A percentile compares a stretch with the other conserved stretches of the same genome.
Evolutionary conservation across 2,113 vertebrate species (phyloP).

Genomic region (Arenaria interpres): DNA sequence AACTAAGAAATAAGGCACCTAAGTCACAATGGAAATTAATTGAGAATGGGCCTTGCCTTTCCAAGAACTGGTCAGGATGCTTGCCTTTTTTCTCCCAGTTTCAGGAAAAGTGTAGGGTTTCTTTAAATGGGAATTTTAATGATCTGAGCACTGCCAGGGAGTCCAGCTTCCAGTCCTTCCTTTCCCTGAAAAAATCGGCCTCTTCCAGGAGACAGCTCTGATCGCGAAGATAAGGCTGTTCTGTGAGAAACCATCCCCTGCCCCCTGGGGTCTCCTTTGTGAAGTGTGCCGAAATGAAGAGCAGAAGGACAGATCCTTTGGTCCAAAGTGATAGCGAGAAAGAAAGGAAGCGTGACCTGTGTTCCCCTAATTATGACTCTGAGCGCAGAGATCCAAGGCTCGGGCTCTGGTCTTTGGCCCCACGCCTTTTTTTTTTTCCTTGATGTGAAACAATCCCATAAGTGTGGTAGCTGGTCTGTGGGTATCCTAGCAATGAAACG

Average conservation of each 20-base stretch:
- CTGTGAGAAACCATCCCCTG: conserved; percentile 17
- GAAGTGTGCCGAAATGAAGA: conserved; percentile 51
- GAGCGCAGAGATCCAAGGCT: conserved; percentile 9
- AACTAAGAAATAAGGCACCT: not conserved
- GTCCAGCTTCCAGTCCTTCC: not conserved
- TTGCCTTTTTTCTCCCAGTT: not conserved
- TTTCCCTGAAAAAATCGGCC: not conserved
- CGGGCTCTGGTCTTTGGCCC: not conserved
- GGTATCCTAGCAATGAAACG: not conserved
- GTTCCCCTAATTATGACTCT: conserved; percentile 36
- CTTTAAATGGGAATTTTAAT: not conserved
- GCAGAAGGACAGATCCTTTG: conserved; percentile 53
- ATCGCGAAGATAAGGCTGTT: conserved; percentile 2
- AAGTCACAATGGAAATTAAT: not conserved
- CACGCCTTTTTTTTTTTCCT: not conserved
- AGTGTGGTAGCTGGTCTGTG: not conserved
- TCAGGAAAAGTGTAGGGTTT: not conserved
- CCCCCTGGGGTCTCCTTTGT: conserved; percentile 51
- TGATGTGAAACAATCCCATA: not conserved
- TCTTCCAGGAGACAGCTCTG: conserved; percentile 26
- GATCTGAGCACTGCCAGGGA: not conserved
- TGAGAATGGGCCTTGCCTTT: not conserved
- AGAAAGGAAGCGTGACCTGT: conserved; percentile 47
- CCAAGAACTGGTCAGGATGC: not conserved
- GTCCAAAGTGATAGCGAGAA: conserved; percentile 25